Conservation (phyloP, 1,140 invertebrate species). For the Drosophila micromelanica region DNA sequence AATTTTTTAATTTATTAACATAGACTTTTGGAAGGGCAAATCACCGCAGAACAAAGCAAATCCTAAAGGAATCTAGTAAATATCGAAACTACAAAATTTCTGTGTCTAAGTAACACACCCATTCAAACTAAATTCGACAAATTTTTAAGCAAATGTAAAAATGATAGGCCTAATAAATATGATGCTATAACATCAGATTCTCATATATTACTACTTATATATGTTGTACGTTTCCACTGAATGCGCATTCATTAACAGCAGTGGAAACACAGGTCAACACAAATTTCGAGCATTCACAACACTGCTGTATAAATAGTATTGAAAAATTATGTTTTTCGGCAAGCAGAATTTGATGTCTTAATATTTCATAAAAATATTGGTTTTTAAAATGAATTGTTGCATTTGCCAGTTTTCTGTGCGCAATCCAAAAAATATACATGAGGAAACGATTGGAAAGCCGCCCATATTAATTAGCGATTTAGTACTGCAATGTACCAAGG, state of each 20-base stretch:
- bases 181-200: too few relatives aligned
- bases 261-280: slow-evolving; percentile 9
- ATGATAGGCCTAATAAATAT: not conserved
- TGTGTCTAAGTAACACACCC: not conserved
- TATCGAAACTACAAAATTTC: slow-evolving; percentile 39
- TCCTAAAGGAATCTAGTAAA: slow-evolving; percentile 25
- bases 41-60: slow-evolving; percentile 41
- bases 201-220: too few relatives aligned
- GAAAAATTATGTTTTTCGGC: slow-evolving; percentile 24
- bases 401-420: slow-evolving; percentile 74
- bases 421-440: slow-evolving; percentile 62
- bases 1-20: not conserved
- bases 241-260: not conserved
- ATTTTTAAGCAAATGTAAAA: too few relatives aligned
- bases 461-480: slow-evolving; percentile 65
- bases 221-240: not conserved
- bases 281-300: not conserved
- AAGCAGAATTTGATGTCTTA: slow-evolving; percentile 21
- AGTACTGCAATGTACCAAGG: slow-evolving; percentile 64
- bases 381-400: slow-evolving; percentile 67
- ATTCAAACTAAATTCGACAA: not conserved
- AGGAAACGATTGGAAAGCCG: slow-evolving; percentile 64
- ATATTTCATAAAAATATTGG: slow-evolving; percentile 26
- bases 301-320: slow-evolving; percentile 23
- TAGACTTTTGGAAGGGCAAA: slow-evolving; percentile 61